Base-by-base conservation (phyloP, 2,113 vertebrate genomes). In the Procavia capensis region DNA sequence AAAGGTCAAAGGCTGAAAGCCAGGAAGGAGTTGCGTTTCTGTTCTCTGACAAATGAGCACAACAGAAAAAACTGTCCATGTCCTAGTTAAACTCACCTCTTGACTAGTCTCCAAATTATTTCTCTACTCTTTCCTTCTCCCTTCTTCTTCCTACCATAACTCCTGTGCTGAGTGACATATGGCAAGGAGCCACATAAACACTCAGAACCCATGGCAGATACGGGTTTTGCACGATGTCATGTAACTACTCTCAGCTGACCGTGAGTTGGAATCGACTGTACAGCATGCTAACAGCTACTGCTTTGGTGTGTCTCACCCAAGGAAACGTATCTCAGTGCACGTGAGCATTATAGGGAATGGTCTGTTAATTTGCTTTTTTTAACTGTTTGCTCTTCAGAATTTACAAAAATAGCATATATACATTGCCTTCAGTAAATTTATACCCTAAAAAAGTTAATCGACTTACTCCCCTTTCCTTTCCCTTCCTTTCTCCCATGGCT, bases 391-490 rank as follows among this genome's bases (percentile, higher is more conserved):
- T 72, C 82, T 54, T 96, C 20, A 94, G 19, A 89, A 36, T 94
- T 90, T 76, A 80, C 17, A 72, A 79, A 93, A 79, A 64, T 43
- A 88, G 13, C 45, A 20, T 31, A 22, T 79, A 22, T 34, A 90
- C 54, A 64, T 95, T 93, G 16, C 11, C 27, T 68, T 85, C 24
- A 85, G 34, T 81, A 91, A 86, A 85, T 54, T 81, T 89, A 72
- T 75, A 87, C n/a, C 89, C 36, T 4, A 64, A 57, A 76, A 29
- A 86, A 85, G 11, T 91, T 88, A 50, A 17, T 88, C 86, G 92
- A 61, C 25, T 22, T 89, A 64, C 24, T 88, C 9, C 16, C 47
- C 59, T 93, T 27, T 75, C 36, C 61, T 88, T 81, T 72, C 41
- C 6, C 50, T 84, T 29, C 72, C n/a, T 86, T 84, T 34, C 81